A percentile compares a stretch with the other conserved stretches of the same genome.
These are phyloP conservation scores for Cryptophagus acutangulus DNA, from an alignment of 2,888 invertebrate species.

Conservation along the genomic window DNA sequence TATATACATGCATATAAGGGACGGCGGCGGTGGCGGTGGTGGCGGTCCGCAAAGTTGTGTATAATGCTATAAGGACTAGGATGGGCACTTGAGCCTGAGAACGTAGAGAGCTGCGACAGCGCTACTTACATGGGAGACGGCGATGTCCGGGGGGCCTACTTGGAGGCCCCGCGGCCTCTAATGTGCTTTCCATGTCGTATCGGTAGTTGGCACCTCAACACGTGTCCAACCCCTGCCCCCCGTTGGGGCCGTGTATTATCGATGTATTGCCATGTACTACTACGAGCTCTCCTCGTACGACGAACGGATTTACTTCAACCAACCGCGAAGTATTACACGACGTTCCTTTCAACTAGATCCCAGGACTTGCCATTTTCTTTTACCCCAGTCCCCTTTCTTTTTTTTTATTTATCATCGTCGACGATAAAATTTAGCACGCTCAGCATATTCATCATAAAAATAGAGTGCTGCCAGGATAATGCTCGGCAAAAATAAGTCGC, in stretches of 20 bases:
- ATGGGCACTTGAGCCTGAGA: slow-evolving; percentile 34
- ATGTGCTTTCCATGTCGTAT: slow-evolving; percentile 50
- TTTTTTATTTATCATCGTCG: too few relatives aligned
- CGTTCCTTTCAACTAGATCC: slow-evolving; percentile 24
- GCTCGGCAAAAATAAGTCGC: too few relatives aligned
- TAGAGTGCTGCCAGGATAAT: too few relatives aligned
- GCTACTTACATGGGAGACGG: slow-evolving; percentile 42
- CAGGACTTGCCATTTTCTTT: not conserved
- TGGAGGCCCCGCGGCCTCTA: slow-evolving; percentile 40
- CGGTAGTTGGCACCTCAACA: slow-evolving; percentile 47
- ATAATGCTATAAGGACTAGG: slow-evolving; percentile 21
- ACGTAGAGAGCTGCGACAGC: slow-evolving; percentile 33
- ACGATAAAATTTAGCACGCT: too few relatives aligned
- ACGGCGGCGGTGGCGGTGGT: slow-evolving; percentile 18
- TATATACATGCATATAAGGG: too few relatives aligned
- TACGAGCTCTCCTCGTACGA: slow-evolving; percentile 38
- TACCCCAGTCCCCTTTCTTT: not conserved
- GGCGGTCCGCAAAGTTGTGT: slow-evolving; percentile 14
- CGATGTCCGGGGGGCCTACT: slow-evolving; percentile 38
- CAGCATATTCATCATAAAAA: too few relatives aligned
- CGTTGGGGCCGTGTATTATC: slow-evolving; percentile 42
- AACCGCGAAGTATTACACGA: slow-evolving; percentile 43
- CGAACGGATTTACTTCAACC: slow-evolving; percentile 41
- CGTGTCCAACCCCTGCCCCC: slow-evolving; percentile 44
- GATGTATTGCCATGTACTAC: slow-evolving; percentile 46